Conservation (phyloP, 92 coral and sea anemone species). For the Paramuricea clavata region DNA sequence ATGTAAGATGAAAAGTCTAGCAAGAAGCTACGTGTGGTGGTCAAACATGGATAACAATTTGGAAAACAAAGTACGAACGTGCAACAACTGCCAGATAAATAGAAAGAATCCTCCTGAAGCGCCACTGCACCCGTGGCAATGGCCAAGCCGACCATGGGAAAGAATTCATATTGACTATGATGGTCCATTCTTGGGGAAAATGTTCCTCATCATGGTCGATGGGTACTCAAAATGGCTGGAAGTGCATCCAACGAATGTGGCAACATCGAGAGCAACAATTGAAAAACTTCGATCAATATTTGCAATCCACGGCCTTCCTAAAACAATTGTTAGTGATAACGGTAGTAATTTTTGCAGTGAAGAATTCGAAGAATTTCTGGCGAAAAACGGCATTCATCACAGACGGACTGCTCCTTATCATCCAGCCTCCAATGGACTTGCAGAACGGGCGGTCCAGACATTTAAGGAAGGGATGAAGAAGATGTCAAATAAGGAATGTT, state of each 20-base stretch:
- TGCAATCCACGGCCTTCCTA: conserved; percentile 38
- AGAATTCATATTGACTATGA: conserved; percentile 19
- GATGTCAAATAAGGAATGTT: conserved; percentile 35
- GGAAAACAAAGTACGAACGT: neutral
- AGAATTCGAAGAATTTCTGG: conserved; percentile 22
- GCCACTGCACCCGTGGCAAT: conserved; percentile 13
- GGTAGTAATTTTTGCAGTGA: conserved; percentile 41
- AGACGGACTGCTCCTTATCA: conserved; percentile 15
- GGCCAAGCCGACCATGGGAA: neutral
- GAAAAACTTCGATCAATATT: too few relatives aligned
- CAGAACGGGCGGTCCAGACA: conserved; percentile 66
- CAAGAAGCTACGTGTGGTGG: neutral
- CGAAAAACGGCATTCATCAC: neutral
- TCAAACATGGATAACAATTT: too few relatives aligned
- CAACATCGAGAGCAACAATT: conserved; percentile 52
- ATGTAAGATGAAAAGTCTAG: conserved; percentile 19
- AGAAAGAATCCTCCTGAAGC: neutral
- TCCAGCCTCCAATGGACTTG: conserved; percentile 66
- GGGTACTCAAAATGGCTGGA: conserved; percentile 59
- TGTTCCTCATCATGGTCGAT: conserved; percentile 49
- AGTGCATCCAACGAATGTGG: conserved; percentile 33
- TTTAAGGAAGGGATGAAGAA: conserved; percentile 63
- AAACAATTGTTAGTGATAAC: conserved; percentile 33
- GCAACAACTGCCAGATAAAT: neutral
- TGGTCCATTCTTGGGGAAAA: conserved; percentile 7